These are phyloP conservation scores for Gerris buenoi DNA, from an alignment of 1,140 invertebrate genomes.

Conservation along the genomic window DNA sequence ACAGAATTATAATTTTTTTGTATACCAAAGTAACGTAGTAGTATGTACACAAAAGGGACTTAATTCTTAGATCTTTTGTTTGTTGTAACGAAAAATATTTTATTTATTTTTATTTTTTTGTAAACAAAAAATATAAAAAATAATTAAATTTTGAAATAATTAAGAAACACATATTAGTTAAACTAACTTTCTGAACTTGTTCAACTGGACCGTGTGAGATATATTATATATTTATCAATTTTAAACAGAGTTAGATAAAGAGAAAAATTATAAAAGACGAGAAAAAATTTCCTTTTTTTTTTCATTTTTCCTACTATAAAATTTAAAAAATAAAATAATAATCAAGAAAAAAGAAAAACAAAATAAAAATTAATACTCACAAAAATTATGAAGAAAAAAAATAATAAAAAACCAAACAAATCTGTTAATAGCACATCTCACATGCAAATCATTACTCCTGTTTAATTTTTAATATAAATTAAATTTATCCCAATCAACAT, in stretches of 20 bases:
- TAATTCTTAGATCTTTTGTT: no score
- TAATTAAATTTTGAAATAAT: neutral
- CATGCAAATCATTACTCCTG: no score
- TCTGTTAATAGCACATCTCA: no score
- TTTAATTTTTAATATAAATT: no score
- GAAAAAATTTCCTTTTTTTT: neutral
- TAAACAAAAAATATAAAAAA: neutral
- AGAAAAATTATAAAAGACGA: neutral
- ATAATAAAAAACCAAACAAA: neutral
- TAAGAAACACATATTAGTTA: slow-evolving; percentile 6
- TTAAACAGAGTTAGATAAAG: neutral
- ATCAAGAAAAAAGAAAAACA: neutral
- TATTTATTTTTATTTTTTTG: no score
- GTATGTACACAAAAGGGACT: no score
- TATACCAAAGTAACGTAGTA: no score
- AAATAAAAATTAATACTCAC: neutral
- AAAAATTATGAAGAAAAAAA: neutral
- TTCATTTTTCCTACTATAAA: neutral
- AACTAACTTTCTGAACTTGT: slow-evolving; percentile 13
- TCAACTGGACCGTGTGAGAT: neutral
- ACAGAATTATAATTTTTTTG: no score
- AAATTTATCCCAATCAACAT: no score
- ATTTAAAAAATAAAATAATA: neutral
- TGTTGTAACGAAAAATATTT: no score
- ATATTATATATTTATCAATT: neutral